These are phyloP conservation scores for Endotricha flammealis DNA, from an alignment of 2,888 invertebrate species.

Conservation along the genomic window DNA sequence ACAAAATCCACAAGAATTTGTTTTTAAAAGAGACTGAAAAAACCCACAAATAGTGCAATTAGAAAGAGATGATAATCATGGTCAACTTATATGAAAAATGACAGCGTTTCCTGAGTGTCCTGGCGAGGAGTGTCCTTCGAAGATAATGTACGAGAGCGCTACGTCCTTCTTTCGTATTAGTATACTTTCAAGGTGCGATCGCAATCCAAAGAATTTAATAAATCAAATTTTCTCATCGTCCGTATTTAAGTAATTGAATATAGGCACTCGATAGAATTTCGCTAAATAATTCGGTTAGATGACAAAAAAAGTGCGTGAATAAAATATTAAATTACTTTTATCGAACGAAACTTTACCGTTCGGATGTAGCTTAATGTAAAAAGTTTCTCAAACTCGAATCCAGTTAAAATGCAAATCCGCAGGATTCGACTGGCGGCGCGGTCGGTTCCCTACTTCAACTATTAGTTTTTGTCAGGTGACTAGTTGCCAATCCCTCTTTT, in stretches of 20 bases:
- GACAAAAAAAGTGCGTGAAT: slow-evolving; percentile 26
- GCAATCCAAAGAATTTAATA: background rate
- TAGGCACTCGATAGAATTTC: slow-evolving; percentile 3
- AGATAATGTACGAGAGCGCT: too few relatives aligned
- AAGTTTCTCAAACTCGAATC: slow-evolving; percentile 49
- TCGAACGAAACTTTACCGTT: slow-evolving; percentile 35
- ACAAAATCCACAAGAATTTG: too few relatives aligned
- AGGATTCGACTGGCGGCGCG: slow-evolving; percentile 27
- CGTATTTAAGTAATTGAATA: slow-evolving; percentile 2
- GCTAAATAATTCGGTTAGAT: slow-evolving; percentile 20
- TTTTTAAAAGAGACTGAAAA: too few relatives aligned
- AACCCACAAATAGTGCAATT: too few relatives aligned
- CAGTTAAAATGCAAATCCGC: slow-evolving; percentile 54
- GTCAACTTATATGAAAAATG: too few relatives aligned
- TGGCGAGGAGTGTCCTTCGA: too few relatives aligned
- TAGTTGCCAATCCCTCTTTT: background rate
- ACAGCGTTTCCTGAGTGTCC: too few relatives aligned
- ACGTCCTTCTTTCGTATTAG: too few relatives aligned
- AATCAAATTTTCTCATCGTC: background rate
- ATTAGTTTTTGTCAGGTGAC: slow-evolving; percentile 8
- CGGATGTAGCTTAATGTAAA: slow-evolving; percentile 50
- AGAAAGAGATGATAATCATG: too few relatives aligned
- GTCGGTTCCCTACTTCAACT: slow-evolving; percentile 18
- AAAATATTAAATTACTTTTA: slow-evolving; percentile 37
- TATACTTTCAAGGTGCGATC: background rate